Base-by-base conservation (phyloP, 1,140 invertebrate genomes). In the Eurosta solidaginis region DNA sequence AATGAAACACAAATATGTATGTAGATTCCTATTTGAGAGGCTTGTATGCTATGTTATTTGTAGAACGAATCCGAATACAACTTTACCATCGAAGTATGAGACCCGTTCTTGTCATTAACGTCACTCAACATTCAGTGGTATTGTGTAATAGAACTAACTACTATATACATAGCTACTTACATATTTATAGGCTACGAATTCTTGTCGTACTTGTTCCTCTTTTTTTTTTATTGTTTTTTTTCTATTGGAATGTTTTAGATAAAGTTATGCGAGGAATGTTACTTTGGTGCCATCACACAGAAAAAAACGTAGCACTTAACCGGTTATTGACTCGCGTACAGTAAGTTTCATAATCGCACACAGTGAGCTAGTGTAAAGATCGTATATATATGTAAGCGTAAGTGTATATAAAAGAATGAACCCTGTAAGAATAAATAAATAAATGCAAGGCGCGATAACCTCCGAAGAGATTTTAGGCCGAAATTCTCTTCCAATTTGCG, bases 311-410 rank as follows among this genome's bases (percentile, higher is more conserved):
- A 40, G 40, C 40, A 68, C 59, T 68, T 68, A 68, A 68, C 59
- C 59, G 59, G 59, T 68, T 68, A 68, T 68, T 68, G 59, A 68
- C 59, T 68, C 40, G 59, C 27, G 59, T 33, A 68, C 59, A 68
- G 59, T 68, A 40, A 68, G 33, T 68, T 68, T 68, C 59, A 68
- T 68, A 68, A 68, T 40, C 40, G 7, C 33, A 68, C 59, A 20
- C 17, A 33, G 29, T 68, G 29, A 12, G 59, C 40, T 9, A 68
- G n/a, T 20, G 59, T 40, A 68, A 22, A 40, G 33, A 40, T 42
- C 3, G 59, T 40, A 33, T 63, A 17, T 4, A 14, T 49, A 49
- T n/a, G 4, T 17, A 49, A 17, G 4, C 12, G 33, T 20, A 6
- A 3, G 17, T 36, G 7, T 59, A n/a, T 68, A 17, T 68, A 33